Evolutionary conservation across 1,140 invertebrate species (phyloP).

Genomic region (Microvelia longipes): DNA sequence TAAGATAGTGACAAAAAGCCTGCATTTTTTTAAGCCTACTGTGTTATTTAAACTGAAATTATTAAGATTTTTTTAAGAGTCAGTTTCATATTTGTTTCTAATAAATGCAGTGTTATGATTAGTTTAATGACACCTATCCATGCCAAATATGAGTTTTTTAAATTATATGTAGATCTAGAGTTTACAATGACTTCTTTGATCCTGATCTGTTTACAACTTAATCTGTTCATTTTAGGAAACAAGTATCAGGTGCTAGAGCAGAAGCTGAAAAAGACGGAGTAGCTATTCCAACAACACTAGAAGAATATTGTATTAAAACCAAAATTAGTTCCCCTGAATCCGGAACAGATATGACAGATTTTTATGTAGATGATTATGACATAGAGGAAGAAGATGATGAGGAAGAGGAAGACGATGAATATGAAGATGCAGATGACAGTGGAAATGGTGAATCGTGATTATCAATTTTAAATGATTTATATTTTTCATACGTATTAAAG

Average conservation of each 20-base stretch:
- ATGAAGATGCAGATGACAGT: constrained; percentile 61
- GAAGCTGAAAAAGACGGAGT: constrained; percentile 96
- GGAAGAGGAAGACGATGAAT: constrained; percentile 39
- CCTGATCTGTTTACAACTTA: too few relatives aligned
- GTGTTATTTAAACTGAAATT: too few relatives aligned
- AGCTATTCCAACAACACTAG: constrained; percentile 86
- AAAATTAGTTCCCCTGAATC: constrained; percentile 62
- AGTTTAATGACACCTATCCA: too few relatives aligned
- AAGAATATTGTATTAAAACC: constrained; percentile 95
- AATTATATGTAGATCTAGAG: not conserved
- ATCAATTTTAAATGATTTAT: not conserved
- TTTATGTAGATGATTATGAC: constrained; percentile 85
- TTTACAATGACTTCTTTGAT: too few relatives aligned
- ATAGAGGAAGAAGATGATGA: constrained; percentile 47
- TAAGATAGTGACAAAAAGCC: too few relatives aligned
- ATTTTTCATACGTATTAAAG: not conserved
- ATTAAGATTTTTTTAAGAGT: too few relatives aligned
- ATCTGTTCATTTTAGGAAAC: constrained; percentile 67
- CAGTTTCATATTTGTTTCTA: too few relatives aligned
- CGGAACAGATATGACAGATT: constrained; percentile 72
- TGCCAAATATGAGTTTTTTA: too few relatives aligned
- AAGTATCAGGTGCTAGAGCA: constrained; percentile 81
- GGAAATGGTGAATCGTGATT: constrained; percentile 49
- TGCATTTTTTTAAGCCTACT: too few relatives aligned
- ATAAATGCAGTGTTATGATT: too few relatives aligned